Evolutionary conservation across 2,797 vertebrate species (phyloP).

Genomic region (Amniataba percoides): DNA sequence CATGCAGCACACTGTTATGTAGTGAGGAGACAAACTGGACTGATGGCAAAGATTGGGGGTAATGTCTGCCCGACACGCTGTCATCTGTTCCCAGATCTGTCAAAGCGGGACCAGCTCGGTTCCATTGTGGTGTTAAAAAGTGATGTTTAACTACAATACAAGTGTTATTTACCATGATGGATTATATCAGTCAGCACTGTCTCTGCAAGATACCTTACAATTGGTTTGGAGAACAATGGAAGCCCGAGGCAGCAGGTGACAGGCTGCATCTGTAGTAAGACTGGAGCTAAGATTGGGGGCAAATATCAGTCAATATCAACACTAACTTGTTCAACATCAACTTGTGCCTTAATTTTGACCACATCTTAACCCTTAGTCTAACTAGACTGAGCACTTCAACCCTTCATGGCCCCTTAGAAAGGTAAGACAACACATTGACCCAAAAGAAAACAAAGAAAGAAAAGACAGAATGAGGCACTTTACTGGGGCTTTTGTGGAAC

Average conservation of each 20-base stretch:
- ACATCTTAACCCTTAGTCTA: background rate
- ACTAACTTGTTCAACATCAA: background rate
- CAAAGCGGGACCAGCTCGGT: constrained; percentile 1
- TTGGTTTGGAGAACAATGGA: constrained; percentile 58
- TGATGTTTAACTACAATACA: constrained; percentile 24
- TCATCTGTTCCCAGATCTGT: constrained; percentile 17
- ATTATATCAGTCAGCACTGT: constrained; percentile 42
- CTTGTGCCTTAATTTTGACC: background rate
- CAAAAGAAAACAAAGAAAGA: background rate
- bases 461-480: background rate
- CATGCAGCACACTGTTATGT: background rate
- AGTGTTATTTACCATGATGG: constrained; percentile 38
- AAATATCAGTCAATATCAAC: constrained; percentile 9
- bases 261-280: constrained; percentile 15
- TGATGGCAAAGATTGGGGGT: background rate
- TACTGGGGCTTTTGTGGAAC: background rate
- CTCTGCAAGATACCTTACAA: constrained; percentile 52
- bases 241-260: background rate
- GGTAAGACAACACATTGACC: background rate
- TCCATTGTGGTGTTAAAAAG: constrained; percentile 16
- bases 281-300: constrained; percentile 2
- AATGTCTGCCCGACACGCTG: constrained; percentile 20
- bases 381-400: background rate
- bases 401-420: background rate
- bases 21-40: constrained; percentile 10